Evolutionary conservation across 2,113 vertebrate genomes (phyloP), one percentile per base, ranked within the genome.

Genomic region (Podiceps cristatus): DNA sequence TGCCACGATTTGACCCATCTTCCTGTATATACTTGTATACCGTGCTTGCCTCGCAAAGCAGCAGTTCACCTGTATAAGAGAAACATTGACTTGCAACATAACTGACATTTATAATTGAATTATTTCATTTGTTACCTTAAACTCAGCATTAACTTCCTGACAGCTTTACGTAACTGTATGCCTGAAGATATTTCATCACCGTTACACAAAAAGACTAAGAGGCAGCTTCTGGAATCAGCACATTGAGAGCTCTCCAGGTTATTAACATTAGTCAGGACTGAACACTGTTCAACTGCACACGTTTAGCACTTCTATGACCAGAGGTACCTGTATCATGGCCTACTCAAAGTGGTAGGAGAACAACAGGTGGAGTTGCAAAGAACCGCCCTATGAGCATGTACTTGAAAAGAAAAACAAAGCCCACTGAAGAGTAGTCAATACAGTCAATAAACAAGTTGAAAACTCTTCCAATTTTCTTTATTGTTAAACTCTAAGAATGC

Each of bases 21-120:
- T 99, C 99, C 95, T 99, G 98, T 17, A 98, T 94, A 22, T 97
- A 98, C 80, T 99, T 99, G 82, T 99, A 97, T 6, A 99, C 98
- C 0, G 97, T 98, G 95, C 75, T 98, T 52, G 99, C 99, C 84
- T 99, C 99, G 40, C 99, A 99, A 68, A 99, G 98, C 89, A 99
- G 90, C 47, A 99, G 97, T 84, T 99, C 99, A 72, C 99, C 99
- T 99, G 98, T 22, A 19, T 3, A 56, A 95, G 92, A 96, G 18
- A 95, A 96, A 86, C 42, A 69, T 1, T 8, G 29, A 77, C 16
- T 67, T 91, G 25, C 13, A 93, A 35, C 29, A 31, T 27, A 79
- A 75, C 62, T 44, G 63, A 64, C 15, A 56, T 55, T 76, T 49
- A 56, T 42, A 47, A 44, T 1, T n/a, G 1, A 55, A 69, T 63